Evolutionary conservation across 2,797 vertebrate genomes (phyloP).

Genomic region (Tenualosa thibaudeaui): DNA sequence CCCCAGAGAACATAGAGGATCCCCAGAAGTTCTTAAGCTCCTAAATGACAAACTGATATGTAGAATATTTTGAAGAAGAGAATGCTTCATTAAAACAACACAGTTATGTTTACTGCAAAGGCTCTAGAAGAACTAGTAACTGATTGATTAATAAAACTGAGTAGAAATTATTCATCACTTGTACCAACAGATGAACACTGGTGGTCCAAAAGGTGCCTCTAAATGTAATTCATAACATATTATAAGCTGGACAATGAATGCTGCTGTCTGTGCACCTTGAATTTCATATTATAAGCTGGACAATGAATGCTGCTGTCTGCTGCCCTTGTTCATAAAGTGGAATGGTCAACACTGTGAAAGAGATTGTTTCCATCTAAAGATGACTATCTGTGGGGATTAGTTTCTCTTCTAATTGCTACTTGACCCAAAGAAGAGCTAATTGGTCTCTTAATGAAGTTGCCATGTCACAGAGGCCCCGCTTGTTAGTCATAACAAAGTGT

Average conservation of each 20-base stretch:
- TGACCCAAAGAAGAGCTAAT: constrained; percentile 58
- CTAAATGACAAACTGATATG: too few relatives aligned
- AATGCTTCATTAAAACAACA: too few relatives aligned
- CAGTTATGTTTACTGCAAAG: too few relatives aligned
- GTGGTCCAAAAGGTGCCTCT: too few relatives aligned
- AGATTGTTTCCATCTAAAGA: constrained; percentile 41
- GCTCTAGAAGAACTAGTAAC: too few relatives aligned
- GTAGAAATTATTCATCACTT: too few relatives aligned
- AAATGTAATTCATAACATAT: background rate
- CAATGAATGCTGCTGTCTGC: background rate
- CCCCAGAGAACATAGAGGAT: too few relatives aligned
- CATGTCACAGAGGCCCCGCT: constrained; percentile 32
- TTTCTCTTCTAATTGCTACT: constrained; percentile 52
- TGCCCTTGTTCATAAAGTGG: background rate
- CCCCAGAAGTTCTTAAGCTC: too few relatives aligned
- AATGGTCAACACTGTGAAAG: background rate
- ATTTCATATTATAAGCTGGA: background rate
- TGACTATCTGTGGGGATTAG: constrained; percentile 42
- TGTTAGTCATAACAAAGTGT: constrained; percentile 43
- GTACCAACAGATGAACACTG: too few relatives aligned
- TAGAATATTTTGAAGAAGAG: too few relatives aligned
- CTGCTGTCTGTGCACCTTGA: background rate
- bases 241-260: background rate
- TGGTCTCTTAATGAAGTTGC: constrained; percentile 61
- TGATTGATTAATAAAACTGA: too few relatives aligned